These are phyloP conservation scores for Anorthoa munda DNA, from an alignment of 2,888 invertebrate species.

Conservation along the genomic window DNA sequence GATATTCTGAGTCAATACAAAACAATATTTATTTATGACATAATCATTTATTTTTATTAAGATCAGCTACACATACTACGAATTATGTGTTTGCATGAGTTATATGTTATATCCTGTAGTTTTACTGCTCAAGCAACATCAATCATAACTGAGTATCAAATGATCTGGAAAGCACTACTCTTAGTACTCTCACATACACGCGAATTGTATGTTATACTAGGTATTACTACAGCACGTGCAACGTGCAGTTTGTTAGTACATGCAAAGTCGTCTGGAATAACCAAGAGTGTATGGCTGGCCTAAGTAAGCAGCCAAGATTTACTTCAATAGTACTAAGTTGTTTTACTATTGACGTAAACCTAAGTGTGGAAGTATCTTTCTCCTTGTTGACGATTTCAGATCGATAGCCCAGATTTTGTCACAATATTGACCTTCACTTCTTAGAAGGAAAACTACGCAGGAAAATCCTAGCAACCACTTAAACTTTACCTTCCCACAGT, in stretches of 20 bases:
- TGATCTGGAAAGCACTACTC: not conserved
- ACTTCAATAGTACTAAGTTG: not conserved
- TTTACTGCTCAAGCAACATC: not conserved
- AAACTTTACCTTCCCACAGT: constrained; percentile 6
- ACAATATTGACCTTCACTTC: not conserved
- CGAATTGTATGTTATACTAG: not conserved
- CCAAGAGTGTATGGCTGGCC: not conserved
- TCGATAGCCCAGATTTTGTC: not conserved
- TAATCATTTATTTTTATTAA: too few species aligned
- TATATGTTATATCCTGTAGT: too few species aligned
- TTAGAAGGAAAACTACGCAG: not conserved
- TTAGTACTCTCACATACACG: not conserved
- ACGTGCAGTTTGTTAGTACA: not conserved
- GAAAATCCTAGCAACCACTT: not conserved
- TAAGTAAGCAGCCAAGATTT: not conserved
- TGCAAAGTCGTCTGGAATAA: not conserved
- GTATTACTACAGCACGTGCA: too few species aligned
- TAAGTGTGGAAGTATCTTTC: not conserved
- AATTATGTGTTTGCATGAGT: too few species aligned
- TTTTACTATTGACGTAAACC: not conserved
- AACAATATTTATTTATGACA: too few species aligned
- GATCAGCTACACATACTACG: too few species aligned
- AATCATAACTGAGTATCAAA: not conserved
- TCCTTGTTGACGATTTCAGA: not conserved
- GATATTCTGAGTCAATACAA: too few species aligned